These are phyloP conservation scores for Gavialis gangeticus DNA, from an alignment of 2,113 vertebrate species.

Conservation along the genomic window DNA sequence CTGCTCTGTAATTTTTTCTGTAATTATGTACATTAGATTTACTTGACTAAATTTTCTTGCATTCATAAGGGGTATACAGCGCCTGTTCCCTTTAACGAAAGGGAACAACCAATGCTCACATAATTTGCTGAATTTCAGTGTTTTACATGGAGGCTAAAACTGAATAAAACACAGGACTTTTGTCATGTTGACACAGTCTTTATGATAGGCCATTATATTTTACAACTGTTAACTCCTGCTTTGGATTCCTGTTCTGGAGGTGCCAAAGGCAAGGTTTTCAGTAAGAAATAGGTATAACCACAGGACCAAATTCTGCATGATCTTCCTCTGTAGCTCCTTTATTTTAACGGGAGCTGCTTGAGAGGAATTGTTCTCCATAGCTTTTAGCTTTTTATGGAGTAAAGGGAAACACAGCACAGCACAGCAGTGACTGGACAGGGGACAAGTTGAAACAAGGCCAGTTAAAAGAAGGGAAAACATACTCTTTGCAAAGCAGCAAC, in stretches of 20 bases:
- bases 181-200: not conserved
- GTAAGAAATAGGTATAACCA: not conserved
- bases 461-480: not conserved
- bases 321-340: not conserved
- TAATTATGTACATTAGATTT: not conserved
- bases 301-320: not conserved
- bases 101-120: too few relatives aligned
- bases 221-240: not conserved
- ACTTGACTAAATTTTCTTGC: not conserved
- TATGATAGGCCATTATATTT: not conserved
- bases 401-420: not conserved
- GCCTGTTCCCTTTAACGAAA: not conserved
- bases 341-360: not conserved
- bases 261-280: not conserved
- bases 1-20: conserved; percentile 51
- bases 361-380: not conserved
- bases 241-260: not conserved
- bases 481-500: not conserved
- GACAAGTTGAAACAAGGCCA: not conserved
- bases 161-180: not conserved
- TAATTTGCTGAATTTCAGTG: too few relatives aligned
- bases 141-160: not conserved
- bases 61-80: not conserved
- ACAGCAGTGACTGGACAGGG: not conserved
- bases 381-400: not conserved